Conservation (phyloP, 2,888 invertebrate genomes). For the Peribatodes rhomboidaria region DNA sequence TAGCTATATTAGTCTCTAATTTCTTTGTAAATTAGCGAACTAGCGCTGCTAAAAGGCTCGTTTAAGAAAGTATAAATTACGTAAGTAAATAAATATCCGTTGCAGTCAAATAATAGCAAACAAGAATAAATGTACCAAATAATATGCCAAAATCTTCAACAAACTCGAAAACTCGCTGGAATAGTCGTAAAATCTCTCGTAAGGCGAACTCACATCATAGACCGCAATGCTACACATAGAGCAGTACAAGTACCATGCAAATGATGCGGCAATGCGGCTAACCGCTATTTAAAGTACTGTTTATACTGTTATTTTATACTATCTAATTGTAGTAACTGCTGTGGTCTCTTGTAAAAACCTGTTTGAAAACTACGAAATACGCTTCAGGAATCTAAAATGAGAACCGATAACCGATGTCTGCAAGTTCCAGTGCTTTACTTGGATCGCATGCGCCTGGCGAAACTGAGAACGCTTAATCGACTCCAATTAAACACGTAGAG, state of each 20-base stretch:
- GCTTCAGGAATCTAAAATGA: too few relatives aligned
- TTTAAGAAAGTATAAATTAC: too few relatives aligned
- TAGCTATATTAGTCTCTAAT: too few relatives aligned
- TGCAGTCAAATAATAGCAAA: neutral
- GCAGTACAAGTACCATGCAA: neutral
- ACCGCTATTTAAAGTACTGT: conserved; percentile 14
- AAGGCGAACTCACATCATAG: conserved; percentile 5
- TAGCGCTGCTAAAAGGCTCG: too few relatives aligned
- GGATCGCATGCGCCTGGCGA: neutral
- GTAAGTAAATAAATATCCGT: too few relatives aligned
- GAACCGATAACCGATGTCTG: too few relatives aligned
- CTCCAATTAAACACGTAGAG: conserved; percentile 9
- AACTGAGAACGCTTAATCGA: conserved; percentile 12
- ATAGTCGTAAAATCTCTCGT: neutral
- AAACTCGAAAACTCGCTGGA: neutral
- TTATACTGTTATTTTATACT: conserved; percentile 6
- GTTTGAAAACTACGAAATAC: neutral
- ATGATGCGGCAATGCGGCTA: conserved; percentile 22
- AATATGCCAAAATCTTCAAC: neutral
- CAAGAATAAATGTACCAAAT: neutral
- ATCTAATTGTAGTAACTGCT: neutral
- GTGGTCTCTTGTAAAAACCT: neutral
- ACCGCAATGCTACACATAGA: conserved; percentile 9
- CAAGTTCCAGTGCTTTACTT: neutral
- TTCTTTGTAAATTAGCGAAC: too few relatives aligned